A percentile compares a stretch with the other conserved stretches of the same genome.
phyloP scores from a whole-genome alignment of 1,140 invertebrate genomes.

The Drosophila truncata region DNA sequence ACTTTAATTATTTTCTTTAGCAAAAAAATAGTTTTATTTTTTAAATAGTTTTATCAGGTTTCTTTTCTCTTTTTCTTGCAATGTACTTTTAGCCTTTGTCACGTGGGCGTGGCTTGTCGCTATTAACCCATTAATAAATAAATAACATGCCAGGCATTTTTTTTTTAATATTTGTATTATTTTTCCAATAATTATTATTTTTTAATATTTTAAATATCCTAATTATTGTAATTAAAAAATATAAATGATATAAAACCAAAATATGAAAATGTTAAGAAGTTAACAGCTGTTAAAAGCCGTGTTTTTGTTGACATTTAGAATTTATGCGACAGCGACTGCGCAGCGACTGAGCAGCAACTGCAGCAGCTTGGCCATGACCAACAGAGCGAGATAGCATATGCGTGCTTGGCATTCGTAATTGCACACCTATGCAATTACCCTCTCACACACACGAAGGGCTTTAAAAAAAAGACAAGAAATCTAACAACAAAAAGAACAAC shows the following conservation, averaged over 20 bases:
- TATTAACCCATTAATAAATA: conserved; percentile 58
- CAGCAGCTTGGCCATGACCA: conserved; percentile 45
- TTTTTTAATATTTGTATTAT: too few relatives aligned
- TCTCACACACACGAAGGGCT: conserved; percentile 50
- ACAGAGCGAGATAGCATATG: conserved; percentile 48
- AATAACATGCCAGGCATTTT: conserved; percentile 56
- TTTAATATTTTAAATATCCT: too few relatives aligned
- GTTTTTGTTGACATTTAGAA: conserved; percentile 50
- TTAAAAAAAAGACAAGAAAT: conserved; percentile 39
- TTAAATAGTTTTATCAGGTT: neutral
- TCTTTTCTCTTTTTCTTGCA: neutral
- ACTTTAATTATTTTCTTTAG: too few relatives aligned
- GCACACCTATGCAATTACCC: conserved; percentile 21
- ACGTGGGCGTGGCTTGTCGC: conserved; percentile 36
- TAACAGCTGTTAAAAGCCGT: conserved; percentile 13
- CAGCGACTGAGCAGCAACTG: conserved; percentile 30
- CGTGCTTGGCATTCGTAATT: conserved; percentile 57
- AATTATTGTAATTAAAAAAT: neutral
- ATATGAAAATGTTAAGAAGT: conserved; percentile 8
- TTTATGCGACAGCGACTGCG: conserved; percentile 41
- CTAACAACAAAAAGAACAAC: conserved; percentile 32
- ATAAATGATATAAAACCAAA: neutral
- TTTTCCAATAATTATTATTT: too few relatives aligned
- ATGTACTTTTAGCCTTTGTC: conserved; percentile 1
- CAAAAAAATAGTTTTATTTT: neutral